Conservation (phyloP, 2,888 invertebrate genomes). For the Endotricha flammealis region DNA sequence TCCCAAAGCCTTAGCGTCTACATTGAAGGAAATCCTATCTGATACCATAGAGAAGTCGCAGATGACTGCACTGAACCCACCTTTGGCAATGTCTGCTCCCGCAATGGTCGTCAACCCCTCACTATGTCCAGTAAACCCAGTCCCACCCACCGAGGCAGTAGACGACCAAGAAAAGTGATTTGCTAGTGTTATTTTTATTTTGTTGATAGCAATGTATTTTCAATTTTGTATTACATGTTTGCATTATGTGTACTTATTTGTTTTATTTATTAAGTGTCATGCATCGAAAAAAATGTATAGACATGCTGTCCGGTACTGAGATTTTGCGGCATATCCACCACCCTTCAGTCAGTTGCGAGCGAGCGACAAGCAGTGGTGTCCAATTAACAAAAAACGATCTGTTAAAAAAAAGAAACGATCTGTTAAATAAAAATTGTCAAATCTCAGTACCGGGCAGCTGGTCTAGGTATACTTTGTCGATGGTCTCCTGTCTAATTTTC, state of each 20-base stretch:
- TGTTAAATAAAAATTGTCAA: too few species aligned
- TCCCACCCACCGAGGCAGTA: conserved; percentile 17
- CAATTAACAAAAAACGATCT: too few species aligned
- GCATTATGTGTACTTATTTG: conserved; percentile 29
- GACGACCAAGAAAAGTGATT: conserved; percentile 30
- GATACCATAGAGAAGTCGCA: conserved; percentile 54
- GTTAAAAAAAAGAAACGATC: too few species aligned
- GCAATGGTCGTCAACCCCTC: conserved; percentile 21
- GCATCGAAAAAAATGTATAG: too few species aligned
- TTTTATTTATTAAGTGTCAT: too few species aligned
- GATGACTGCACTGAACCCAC: conserved; percentile 26
- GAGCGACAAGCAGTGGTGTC: too few species aligned
- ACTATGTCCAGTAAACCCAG: conserved; percentile 3
- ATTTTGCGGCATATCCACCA: too few species aligned
- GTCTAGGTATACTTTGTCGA: too few species aligned
- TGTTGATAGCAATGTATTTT: conserved; percentile 26
- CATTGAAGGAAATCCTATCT: conserved; percentile 61
- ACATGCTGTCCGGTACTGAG: too few species aligned
- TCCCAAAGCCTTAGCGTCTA: conserved; percentile 55
- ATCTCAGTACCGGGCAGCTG: too few species aligned
- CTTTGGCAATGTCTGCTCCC: conserved; percentile 32
- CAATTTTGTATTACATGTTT: conserved; percentile 34
- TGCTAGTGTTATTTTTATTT: conserved; percentile 28
- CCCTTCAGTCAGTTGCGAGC: too few species aligned
- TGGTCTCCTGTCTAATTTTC: too few species aligned